Evolutionary conservation across 2,113 vertebrate genomes (phyloP), one percentile per base, ranked within the genome.

Genomic region (Rafetus swinhoei): DNA sequence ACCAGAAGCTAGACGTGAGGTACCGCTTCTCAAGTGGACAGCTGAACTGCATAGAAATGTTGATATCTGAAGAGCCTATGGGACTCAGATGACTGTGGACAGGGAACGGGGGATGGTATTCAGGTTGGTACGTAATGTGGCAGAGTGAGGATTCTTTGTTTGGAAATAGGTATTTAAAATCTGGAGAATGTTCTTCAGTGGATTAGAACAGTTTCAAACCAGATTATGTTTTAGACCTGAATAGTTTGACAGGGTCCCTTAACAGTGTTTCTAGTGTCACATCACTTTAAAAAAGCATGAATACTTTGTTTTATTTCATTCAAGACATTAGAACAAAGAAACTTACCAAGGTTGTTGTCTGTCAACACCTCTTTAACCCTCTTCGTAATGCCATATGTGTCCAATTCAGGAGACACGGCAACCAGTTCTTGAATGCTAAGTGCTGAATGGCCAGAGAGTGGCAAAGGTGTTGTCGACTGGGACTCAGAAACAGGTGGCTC

Each of bases 341-440:
- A 97, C 98, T 98, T 98, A 99, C 99, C 99, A 8, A 99, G 99
- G 96, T 99, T 99, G 98, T 99, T 99, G 98, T 99, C 99, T 0
- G 99, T 99, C 94, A 99, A 98, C 96, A 99, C 99, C 94, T 99
- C 99, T 95, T 99, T 99, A 91, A 99, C 99, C 97, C 99, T 99
- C 98, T 99, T 99, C 24, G 99, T 99, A 93, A 99, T 99, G 96
- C 98, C 98, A 1, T 99, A 99, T 2, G 99, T 99, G 95, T 99
- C 99, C 72, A 99, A 98, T 97, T 99, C 99, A 5, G 99, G 98
- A 81, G 99, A 99, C 98, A 99, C 99, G 52, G 99, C 99, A 3
- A 99, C 99, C 95, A 99, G 97, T 79, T 99, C 99, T 85, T 99
- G 99, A 92, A 99, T 99, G 98, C 99, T 99, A 96, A 99, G 98